Conservation (phyloP, 2,797 vertebrate species). For the Tragopan temminckii region DNA sequence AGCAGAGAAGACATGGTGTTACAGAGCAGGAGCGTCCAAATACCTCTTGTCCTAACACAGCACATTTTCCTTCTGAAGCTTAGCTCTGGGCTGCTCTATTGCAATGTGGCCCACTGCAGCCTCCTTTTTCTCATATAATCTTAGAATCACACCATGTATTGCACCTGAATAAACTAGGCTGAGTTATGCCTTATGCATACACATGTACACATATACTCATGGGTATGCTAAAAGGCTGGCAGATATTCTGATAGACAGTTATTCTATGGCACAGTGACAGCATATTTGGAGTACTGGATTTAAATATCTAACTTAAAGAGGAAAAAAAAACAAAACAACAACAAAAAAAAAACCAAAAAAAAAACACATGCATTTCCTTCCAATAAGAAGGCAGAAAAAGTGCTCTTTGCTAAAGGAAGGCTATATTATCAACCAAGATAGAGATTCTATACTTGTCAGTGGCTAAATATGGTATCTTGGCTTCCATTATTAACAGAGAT, state of each 20-base stretch:
- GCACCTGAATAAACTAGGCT: background rate
- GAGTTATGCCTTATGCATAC: background rate
- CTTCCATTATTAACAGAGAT: background rate
- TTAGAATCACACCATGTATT: too few species aligned
- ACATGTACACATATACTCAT: too few species aligned
- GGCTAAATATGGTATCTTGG: background rate
- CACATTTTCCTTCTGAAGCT: background rate
- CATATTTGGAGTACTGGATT: background rate
- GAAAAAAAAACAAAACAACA: background rate
- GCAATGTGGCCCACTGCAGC: background rate
- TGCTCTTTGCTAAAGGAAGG: background rate
- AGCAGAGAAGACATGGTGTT: background rate
- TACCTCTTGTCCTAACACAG: background rate
- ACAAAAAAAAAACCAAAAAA: background rate
- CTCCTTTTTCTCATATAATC: background rate
- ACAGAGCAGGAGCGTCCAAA: background rate
- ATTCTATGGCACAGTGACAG: background rate
- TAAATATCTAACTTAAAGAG: background rate
- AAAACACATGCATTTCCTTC: background rate
- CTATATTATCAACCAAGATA: background rate
- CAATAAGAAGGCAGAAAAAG: background rate
- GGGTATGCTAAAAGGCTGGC: background rate
- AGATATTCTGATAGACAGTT: background rate
- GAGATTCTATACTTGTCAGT: background rate
- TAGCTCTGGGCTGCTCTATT: background rate